Conservation (phyloP, 2,113 vertebrate species). For the Conger conger region DNA sequence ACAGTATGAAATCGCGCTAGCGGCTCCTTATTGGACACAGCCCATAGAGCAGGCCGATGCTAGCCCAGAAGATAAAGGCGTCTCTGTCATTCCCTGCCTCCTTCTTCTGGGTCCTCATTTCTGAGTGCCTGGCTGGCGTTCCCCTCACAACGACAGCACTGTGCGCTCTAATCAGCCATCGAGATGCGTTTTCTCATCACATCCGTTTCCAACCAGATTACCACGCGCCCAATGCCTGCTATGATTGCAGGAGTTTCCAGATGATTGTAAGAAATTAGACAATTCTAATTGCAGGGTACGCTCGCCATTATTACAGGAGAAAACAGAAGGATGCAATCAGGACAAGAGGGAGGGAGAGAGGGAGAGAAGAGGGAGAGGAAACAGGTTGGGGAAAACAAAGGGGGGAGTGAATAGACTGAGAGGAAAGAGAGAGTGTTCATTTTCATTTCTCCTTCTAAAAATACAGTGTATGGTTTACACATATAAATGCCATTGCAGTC, state of each 20-base stretch:
- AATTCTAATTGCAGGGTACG: background rate
- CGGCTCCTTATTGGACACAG: background rate
- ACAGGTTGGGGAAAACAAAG: background rate
- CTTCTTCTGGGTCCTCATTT: background rate
- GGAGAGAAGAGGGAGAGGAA: background rate
- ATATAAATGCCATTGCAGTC: too few relatives aligned
- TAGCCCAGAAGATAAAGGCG: conserved; percentile 10
- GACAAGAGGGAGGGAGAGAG: background rate
- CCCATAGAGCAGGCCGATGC: background rate
- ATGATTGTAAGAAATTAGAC: background rate
- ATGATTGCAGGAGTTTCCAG: background rate
- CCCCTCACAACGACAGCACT: background rate
- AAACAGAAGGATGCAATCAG: conserved; percentile 3
- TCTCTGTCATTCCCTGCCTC: background rate
- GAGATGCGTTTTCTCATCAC: background rate
- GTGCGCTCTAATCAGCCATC: background rate
- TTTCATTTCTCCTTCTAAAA: too few relatives aligned
- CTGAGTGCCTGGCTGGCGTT: background rate
- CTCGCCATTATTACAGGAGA: background rate
- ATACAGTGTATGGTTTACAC: too few relatives aligned
- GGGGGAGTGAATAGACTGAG: background rate
- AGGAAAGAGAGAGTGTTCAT: too few relatives aligned
- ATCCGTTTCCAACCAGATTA: background rate
- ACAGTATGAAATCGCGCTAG: too few relatives aligned
- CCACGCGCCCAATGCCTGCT: background rate